Base-by-base conservation (phyloP, 2,888 invertebrate species). In the Autographa gamma region DNA sequence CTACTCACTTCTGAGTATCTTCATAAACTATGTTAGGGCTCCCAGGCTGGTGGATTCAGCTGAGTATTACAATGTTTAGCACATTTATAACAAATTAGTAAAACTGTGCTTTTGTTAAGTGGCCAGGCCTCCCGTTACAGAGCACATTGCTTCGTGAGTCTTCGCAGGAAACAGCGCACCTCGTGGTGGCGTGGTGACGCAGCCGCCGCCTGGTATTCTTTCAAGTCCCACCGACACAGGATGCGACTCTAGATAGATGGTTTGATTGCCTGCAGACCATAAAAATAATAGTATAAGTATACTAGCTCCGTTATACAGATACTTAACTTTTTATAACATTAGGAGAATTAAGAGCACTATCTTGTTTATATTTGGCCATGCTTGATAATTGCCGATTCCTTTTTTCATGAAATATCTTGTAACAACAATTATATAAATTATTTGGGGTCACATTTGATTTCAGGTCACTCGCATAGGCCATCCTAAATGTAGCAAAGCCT, bases 271-370 rank as follows among this genome's bases (percentile, higher is more conserved):
- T 48, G 48, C 48, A n/a, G n/a, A 48, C 48, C n/a, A 48, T n/a
- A n/a, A n/a, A 48, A 48, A n/a, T 16, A 6, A 14, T 48, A n/a
- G 25, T 25, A 25, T 25, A 25, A 25, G 25, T 48, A 48, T 48
- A 48, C 48, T n/a, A n/a, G 0, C n/a, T 5, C 48, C n/a, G 7
- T 48, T n/a, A 48, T 14, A 48, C 5, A 8, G n/a, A 48, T n/a
- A 48, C 48, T 48, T n/a, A 7, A n/a, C 48, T 48, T 48, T 48
- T 48, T 48, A n/a, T 48, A 43, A n/a, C 48, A n/a, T 48, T 48
- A 48, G 48, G 8, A 48, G n/a, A 48, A 48, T n/a, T 48, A n/a
- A 48, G n/a, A 48, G 48, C 43, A 16, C 16, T 5, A n/a, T n/a
- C n/a, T n/a, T 48, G 6, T n/a, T n/a, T 16, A n/a, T 16, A 48